phyloP scores from a whole-genome alignment of 2,797 vertebrate species.

The Alca torda region DNA sequence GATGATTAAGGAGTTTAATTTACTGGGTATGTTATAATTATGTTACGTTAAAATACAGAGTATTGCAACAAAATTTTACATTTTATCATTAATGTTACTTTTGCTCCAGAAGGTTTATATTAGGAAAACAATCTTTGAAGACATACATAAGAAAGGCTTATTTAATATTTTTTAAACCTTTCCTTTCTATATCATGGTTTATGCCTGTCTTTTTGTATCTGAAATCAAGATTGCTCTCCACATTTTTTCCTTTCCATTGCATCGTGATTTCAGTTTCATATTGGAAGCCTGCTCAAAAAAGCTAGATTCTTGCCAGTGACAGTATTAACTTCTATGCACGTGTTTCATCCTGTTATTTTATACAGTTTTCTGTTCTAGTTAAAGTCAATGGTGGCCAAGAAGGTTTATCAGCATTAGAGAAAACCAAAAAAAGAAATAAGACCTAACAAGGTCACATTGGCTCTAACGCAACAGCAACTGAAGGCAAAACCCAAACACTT shows the following conservation, averaged over 20 bases:
- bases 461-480: neutral
- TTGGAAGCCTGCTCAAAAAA: neutral
- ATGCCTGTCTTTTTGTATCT: constrained; percentile 13
- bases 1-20: constrained; percentile 73
- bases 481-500: neutral
- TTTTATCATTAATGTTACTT: constrained; percentile 52
- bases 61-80: constrained; percentile 23
- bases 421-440: neutral
- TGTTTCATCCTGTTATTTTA: neutral
- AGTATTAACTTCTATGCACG: neutral
- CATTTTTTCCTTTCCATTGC: constrained; percentile 11
- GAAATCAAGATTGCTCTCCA: constrained; percentile 32
- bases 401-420: neutral
- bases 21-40: constrained; percentile 59
- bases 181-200: neutral
- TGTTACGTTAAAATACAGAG: constrained; percentile 51
- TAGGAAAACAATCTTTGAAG: constrained; percentile 51
- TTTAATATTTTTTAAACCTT: neutral
- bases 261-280: neutral
- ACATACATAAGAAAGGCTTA: neutral
- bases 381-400: neutral
- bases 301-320: neutral
- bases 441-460: neutral
- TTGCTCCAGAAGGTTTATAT: constrained; percentile 24
- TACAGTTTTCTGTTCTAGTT: neutral